Evolutionary conservation across 2,888 invertebrate species (phyloP).

Genomic region (Drosophila dives): DNA sequence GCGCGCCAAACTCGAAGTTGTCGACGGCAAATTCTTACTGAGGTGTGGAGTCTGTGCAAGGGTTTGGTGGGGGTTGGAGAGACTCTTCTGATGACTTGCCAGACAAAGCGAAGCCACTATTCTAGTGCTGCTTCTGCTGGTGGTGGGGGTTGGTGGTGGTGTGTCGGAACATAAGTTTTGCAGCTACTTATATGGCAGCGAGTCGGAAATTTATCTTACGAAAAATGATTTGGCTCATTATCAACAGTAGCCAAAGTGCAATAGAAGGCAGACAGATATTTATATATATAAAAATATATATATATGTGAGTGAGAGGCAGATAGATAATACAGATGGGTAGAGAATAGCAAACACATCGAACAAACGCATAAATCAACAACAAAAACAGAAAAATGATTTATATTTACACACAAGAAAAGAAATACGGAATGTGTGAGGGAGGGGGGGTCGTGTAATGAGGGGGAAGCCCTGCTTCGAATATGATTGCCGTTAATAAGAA

Average conservation of each 20-base stretch:
- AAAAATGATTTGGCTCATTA: slow-evolving; percentile 81
- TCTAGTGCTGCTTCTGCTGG: background rate
- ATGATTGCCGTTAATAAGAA: slow-evolving; percentile 77
- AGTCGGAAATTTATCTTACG: slow-evolving; percentile 74
- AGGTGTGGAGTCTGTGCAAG: slow-evolving; percentile 40
- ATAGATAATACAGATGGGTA: slow-evolving; percentile 8
- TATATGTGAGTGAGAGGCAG: slow-evolving; percentile 7
- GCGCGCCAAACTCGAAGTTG: slow-evolving; percentile 75
- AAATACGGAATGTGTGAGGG: background rate
- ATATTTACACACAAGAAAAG: slow-evolving; percentile 51
- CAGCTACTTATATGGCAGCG: slow-evolving; percentile 73
- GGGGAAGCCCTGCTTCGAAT: slow-evolving; percentile 38
- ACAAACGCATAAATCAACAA: slow-evolving; percentile 84
- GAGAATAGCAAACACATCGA: slow-evolving; percentile 66
- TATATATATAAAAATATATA: background rate
- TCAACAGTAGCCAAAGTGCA: slow-evolving; percentile 79
- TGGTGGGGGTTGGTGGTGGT: slow-evolving; percentile 26
- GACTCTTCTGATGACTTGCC: slow-evolving; percentile 66
- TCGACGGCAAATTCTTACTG: slow-evolving; percentile 64
- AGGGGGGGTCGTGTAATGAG: slow-evolving; percentile 13
- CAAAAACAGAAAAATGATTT: slow-evolving; percentile 83
- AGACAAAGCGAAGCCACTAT: slow-evolving; percentile 59
- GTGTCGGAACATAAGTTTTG: slow-evolving; percentile 71
- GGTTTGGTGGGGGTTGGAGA: slow-evolving; percentile 3
- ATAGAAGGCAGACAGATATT: slow-evolving; percentile 5